Conservation (phyloP, 2,797 vertebrate genomes). For the Cryptoprocta ferox region DNA sequence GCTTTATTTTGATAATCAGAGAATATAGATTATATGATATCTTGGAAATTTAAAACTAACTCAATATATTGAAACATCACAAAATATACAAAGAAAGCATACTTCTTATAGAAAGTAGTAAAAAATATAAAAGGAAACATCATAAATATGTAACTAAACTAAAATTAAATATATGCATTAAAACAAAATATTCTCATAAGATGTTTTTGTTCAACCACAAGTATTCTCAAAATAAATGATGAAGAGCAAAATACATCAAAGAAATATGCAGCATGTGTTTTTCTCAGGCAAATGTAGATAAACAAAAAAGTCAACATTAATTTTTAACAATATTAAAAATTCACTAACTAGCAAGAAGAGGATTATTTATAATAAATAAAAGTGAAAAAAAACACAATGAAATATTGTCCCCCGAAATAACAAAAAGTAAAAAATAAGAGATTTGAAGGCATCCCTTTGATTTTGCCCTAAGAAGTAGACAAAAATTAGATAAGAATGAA, state of each 20-base stretch:
- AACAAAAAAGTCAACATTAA: background rate
- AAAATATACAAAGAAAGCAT: background rate
- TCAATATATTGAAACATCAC: background rate
- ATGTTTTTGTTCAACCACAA: background rate
- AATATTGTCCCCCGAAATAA: background rate
- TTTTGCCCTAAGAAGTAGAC: background rate
- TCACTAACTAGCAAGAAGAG: background rate
- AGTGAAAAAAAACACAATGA: background rate
- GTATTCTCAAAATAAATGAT: background rate
- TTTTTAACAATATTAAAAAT: slow-evolving; percentile 14
- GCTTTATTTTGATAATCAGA: background rate
- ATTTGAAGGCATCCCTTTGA: background rate
- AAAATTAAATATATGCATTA: background rate
- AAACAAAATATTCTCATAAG: background rate
- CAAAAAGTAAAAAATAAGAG: background rate
- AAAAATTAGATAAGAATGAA: slow-evolving; percentile 14
- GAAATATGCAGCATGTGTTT: background rate
- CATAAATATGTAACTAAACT: background rate
- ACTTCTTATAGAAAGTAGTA: background rate
- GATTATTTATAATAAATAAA: background rate
- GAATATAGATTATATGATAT: background rate
- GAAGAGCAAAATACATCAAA: background rate
- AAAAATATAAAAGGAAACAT: background rate
- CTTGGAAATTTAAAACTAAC: background rate
- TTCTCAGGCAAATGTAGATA: background rate